Evolutionary conservation across 2,888 invertebrate genomes (phyloP).

Genomic region (Caenorhabditis becei): DNA sequence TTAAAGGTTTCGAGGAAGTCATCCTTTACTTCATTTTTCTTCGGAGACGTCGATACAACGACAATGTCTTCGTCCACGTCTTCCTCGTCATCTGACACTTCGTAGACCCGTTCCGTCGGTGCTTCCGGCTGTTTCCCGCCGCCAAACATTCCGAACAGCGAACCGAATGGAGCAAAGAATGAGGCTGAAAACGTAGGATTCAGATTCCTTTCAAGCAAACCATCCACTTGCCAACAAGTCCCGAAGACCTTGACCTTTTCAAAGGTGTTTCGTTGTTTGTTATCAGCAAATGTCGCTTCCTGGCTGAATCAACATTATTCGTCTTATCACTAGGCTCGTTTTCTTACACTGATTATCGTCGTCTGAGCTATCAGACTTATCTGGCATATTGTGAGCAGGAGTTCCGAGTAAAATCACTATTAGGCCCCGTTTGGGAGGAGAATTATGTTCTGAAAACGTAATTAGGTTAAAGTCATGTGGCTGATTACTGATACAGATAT

Average conservation of each 20-base stretch:
- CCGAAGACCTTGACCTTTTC: background rate
- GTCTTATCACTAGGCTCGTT: background rate
- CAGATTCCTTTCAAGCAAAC: background rate
- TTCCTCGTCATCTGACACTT: conserved; percentile 2
- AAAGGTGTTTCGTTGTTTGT: conserved; percentile 1
- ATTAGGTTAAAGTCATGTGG: background rate
- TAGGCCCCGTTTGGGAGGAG: background rate
- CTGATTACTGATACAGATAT: background rate
- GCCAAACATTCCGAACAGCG: conserved; percentile 23
- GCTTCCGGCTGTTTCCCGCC: background rate
- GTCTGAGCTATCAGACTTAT: conserved; percentile 26
- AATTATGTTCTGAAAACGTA: background rate
- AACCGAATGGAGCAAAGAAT: conserved; percentile 2
- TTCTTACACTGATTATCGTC: conserved; percentile 30
- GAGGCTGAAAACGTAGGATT: background rate
- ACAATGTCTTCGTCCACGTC: background rate
- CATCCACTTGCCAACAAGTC: background rate
- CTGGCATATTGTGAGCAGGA: conserved; percentile 10
- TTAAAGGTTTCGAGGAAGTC: background rate
- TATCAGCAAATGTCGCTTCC: conserved; percentile 46
- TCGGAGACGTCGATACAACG: background rate
- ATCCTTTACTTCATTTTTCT: background rate
- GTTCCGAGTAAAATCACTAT: background rate
- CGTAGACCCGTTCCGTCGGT: background rate
- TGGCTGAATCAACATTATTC: conserved; percentile 20